A percentile compares a stretch with the other conserved stretches of the same genome.
Conservation (phyloP, 2,113 vertebrate genomes). For the Syngnathoides biaculeatus region DNA sequence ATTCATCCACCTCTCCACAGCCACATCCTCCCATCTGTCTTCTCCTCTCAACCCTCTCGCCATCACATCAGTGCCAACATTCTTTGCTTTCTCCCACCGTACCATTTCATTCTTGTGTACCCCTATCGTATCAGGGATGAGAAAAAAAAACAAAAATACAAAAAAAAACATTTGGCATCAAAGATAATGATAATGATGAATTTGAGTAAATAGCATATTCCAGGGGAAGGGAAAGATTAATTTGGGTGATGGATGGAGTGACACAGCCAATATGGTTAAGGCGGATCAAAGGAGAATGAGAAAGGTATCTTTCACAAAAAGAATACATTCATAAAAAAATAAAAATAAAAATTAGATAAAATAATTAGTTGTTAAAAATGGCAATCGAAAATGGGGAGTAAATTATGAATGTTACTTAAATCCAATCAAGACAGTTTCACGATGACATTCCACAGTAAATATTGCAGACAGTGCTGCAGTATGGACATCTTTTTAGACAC, state of each 20-base stretch:
- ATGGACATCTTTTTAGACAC: constrained; percentile 61
- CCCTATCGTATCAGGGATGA: constrained; percentile 20
- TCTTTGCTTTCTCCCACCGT: constrained; percentile 2
- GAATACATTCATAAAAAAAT: constrained; percentile 21
- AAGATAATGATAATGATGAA: constrained; percentile 67
- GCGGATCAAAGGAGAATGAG: constrained; percentile 37
- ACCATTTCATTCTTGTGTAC: constrained; percentile 35
- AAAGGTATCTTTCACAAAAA: constrained; percentile 35
- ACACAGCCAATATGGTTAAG: constrained; percentile 37
- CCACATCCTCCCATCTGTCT: constrained; percentile 16
- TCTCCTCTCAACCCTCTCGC: constrained; percentile 11
- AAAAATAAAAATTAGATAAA: constrained; percentile 72
- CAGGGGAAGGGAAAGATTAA: constrained; percentile 29
- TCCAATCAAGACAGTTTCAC: constrained; percentile 26
- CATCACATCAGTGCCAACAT: constrained; percentile 49
- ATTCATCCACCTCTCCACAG: constrained; percentile 36
- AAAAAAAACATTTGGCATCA: constrained; percentile 36
- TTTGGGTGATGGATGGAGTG: constrained; percentile 55
- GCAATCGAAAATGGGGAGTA: constrained; percentile 40
- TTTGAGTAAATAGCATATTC: constrained; percentile 55
- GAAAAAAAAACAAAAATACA: constrained; percentile 2
- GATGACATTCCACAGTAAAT: constrained; percentile 33
- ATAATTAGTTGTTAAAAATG: constrained; percentile 74
- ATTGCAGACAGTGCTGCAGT: constrained; percentile 35
- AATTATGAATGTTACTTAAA: constrained; percentile 43